Percentiles rank a stretch among this genome's conserved stretches.
Conservation (phyloP, 2,888 invertebrate genomes). For the Mylabris sibirica region DNA sequence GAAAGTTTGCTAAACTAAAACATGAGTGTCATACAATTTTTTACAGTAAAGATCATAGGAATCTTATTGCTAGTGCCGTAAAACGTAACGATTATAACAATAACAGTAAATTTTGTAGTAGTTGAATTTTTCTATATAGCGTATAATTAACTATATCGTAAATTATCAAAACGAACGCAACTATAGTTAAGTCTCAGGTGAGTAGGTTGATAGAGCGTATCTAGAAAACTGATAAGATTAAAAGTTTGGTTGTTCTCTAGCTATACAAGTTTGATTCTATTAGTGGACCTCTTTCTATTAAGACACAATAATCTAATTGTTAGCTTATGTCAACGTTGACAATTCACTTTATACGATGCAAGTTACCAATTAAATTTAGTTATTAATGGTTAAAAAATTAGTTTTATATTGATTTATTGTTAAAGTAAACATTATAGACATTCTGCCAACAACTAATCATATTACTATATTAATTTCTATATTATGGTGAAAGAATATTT, state of each 20-base stretch:
- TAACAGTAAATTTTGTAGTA: too few relatives aligned
- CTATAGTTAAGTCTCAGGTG: slow-evolving; percentile 30
- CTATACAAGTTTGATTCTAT: slow-evolving; percentile 43
- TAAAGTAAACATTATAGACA: background rate
- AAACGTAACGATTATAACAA: too few relatives aligned
- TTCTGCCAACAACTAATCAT: background rate
- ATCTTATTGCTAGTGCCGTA: too few relatives aligned
- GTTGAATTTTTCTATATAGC: too few relatives aligned
- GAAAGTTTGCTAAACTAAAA: too few relatives aligned
- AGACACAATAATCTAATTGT: slow-evolving; percentile 43
- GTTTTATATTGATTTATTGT: background rate
- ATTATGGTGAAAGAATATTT: background rate
- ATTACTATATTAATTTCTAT: background rate
- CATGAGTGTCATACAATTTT: too few relatives aligned
- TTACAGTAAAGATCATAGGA: too few relatives aligned
- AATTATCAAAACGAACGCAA: slow-evolving; percentile 19
- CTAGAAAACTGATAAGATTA: slow-evolving; percentile 38
- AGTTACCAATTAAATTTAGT: slow-evolving; percentile 25
- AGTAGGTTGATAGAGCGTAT: slow-evolving; percentile 33
- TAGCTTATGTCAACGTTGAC: slow-evolving; percentile 28
- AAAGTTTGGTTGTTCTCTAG: slow-evolving; percentile 43
- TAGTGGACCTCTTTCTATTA: slow-evolving; percentile 37
- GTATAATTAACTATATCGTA: too few relatives aligned
- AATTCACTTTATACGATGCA: slow-evolving; percentile 22
- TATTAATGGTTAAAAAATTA: slow-evolving; percentile 3